Base-by-base conservation (phyloP, 2,888 invertebrate species). In the Neoascia interrupta region DNA sequence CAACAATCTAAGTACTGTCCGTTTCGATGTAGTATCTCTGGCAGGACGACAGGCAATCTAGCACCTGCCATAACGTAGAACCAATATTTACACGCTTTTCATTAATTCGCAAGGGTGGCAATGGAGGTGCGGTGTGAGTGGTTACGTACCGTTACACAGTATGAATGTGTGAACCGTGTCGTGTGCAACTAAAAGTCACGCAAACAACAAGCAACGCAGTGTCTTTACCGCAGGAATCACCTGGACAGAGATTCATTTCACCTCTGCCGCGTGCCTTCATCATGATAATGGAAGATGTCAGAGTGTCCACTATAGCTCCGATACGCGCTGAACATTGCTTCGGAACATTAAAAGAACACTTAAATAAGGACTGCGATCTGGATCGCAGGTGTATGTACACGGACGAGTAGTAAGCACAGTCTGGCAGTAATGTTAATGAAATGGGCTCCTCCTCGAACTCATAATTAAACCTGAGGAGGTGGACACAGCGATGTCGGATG, bases 31-130 rank as follows among this genome's bases (percentile, higher is more conserved):
- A 49, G 72, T 54, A 51, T 72, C 72, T 68, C 26, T 6, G 2
- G 3, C 34, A 64, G 58, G 54, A 70, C 39, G 76, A 76, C 64
- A 76, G 64, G 72, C 54, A 76, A 76, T 72, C 72, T 72, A 72
- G 72, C 72, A 76, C 76, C 76, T 76, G 76, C 76, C 76, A 76
- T 76, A 70, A 76, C 72, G 72, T 60, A 72, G 60, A 76, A 76
- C 72, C 76, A 76, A 76, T 76, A 76, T 76, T 76, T 76, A 70
- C 76, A 76, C 76, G 64, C 47, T 72, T 76, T 76, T 66, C 64
- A 64, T 76, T 76, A 72, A 70, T 76, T 70, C 64, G 36, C 63
- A 41, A 37, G 16, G 53, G 36, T 37, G 21, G 10, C 8, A 4
- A 4, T 31, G 8, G 31, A 6, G 31, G 31, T 31, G 31, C 31